Percentiles rank a stretch among this genome's conserved stretches.
phyloP scores from a whole-genome alignment of 1,140 invertebrate species.

The Hylaeus volcanicus region DNA sequence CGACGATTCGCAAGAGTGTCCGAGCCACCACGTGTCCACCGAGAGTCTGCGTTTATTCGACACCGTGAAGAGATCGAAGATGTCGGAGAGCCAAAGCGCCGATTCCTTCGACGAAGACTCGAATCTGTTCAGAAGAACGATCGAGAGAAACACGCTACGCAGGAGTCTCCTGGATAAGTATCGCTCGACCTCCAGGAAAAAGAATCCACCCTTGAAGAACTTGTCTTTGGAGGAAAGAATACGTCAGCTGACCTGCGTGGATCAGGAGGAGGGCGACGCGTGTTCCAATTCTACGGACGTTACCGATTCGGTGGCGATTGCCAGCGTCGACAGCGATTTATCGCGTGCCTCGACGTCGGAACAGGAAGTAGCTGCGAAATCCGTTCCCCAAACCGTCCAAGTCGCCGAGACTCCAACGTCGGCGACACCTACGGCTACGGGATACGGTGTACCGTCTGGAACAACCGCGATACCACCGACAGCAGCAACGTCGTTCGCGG shows the following conservation, averaged over 20 bases:
- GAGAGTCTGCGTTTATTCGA: conserved; percentile 85
- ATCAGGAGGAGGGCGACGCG: conserved; percentile 84
- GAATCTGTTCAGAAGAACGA: conserved; percentile 83
- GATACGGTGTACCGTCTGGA: background rate
- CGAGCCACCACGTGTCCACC: conserved; percentile 83
- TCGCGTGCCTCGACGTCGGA: conserved; percentile 71
- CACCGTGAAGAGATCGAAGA: conserved; percentile 82
- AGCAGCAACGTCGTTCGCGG: conserved; percentile 58
- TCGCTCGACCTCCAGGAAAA: conserved; percentile 75
- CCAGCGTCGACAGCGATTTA: conserved; percentile 46
- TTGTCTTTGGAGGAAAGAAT: conserved; percentile 89
- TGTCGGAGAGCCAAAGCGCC: conserved; percentile 71
- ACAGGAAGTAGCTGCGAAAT: conserved; percentile 64
- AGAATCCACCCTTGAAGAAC: conserved; percentile 77
- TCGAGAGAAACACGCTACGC: conserved; percentile 87
- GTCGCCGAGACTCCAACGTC: background rate
- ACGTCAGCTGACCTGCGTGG: conserved; percentile 89
- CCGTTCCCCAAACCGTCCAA: background rate
- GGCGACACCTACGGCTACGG: background rate
- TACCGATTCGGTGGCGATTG: conserved; percentile 23
- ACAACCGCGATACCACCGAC: background rate
- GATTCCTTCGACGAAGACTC: conserved; percentile 80
- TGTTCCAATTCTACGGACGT: conserved; percentile 36
- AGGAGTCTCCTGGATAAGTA: conserved; percentile 85
- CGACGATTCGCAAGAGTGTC: conserved; percentile 66